Percentiles rank a stretch among this genome's conserved stretches.
Conservation (phyloP, 2,888 invertebrate genomes). For the Himalopsyche anomala region DNA sequence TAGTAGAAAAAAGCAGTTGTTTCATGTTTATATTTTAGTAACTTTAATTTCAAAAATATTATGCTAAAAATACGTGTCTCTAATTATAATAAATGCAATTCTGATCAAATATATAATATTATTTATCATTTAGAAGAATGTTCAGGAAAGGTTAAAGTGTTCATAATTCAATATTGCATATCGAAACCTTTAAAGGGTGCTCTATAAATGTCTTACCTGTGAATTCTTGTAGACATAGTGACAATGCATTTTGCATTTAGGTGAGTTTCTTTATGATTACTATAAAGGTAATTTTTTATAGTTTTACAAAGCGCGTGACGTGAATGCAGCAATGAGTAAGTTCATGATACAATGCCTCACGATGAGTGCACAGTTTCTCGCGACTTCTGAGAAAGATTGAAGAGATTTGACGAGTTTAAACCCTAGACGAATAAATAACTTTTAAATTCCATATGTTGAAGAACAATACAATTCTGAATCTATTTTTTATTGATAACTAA, state of each 20-base stretch:
- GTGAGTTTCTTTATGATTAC: not conserved
- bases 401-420: not conserved
- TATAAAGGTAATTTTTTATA: not conserved
- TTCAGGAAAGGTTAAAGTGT: no score
- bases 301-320: not conserved
- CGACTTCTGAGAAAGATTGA: slow-evolving; percentile 1
- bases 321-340: not conserved
- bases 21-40: no score
- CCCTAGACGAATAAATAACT: not conserved
- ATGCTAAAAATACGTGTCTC: no score
- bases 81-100: no score
- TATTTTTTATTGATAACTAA: no score
- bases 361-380: not conserved
- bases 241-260: not conserved
- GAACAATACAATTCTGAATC: no score
- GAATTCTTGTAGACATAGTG: not conserved
- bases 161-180: no score
- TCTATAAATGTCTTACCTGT: not conserved
- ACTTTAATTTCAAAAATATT: no score
- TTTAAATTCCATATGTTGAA: not conserved
- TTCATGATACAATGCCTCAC: not conserved
- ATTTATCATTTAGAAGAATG: no score
- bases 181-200: not conserved
- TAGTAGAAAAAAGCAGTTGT: no score
- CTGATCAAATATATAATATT: no score